Evolutionary conservation across 2,797 vertebrate species (phyloP).

Genomic region (Tarsius wallacei): DNA sequence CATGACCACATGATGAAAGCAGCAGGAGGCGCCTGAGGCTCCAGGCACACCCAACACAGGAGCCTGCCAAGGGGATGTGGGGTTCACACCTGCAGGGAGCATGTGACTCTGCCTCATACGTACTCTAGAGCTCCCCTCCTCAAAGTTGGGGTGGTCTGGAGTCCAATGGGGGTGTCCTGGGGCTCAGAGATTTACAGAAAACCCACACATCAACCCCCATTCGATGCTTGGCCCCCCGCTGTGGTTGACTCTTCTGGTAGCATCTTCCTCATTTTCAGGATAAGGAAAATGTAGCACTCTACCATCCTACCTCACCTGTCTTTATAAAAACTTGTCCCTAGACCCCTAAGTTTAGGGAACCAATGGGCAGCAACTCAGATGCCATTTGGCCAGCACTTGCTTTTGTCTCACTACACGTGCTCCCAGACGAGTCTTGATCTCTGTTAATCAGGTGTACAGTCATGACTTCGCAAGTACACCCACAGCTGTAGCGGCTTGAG

Average conservation of each 20-base stretch:
- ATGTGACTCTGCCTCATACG: not conserved
- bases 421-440: not conserved
- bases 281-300: not conserved
- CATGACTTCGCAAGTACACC: not conserved
- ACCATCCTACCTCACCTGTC: not conserved
- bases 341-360: not conserved
- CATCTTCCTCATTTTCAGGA: not conserved
- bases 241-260: not conserved
- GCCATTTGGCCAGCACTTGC: not conserved
- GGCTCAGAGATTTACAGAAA: not conserved
- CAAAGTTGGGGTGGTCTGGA: not conserved
- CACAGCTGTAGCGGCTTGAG: too few relatives aligned
- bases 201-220: not conserved
- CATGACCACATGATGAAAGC: not conserved
- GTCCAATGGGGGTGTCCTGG: not conserved
- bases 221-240: not conserved
- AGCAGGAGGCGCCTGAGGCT: not conserved
- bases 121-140: not conserved
- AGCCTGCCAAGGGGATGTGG: fast-evolving
- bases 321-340: not conserved
- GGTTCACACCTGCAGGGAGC: not conserved
- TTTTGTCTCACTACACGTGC: not conserved
- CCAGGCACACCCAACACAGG: not conserved
- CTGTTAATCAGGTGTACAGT: not conserved
- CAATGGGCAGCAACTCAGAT: not conserved